A percentile compares a stretch with the other conserved stretches of the same genome.
Conservation (phyloP, 2,113 vertebrate genomes). For the Tympanuchus pallidicinctus region DNA sequence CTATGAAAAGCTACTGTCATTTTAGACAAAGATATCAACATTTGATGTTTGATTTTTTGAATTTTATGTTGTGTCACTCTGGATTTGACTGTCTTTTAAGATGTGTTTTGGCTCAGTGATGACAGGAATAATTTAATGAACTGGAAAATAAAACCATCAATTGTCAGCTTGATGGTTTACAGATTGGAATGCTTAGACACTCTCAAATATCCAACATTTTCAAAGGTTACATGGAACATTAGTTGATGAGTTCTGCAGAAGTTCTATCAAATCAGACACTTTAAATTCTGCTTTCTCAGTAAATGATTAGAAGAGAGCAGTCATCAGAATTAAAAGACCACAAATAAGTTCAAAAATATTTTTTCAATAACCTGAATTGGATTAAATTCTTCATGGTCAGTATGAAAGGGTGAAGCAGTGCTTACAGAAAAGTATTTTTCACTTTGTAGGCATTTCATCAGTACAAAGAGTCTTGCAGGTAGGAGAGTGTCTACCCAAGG, state of each 20-base stretch:
- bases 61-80: not conserved
- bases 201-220: not conserved
- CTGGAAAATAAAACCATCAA: slow-evolving; percentile 22
- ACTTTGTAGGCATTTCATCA: not conserved
- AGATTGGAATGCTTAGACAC: not conserved
- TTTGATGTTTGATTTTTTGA: not conserved
- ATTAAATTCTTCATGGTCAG: not conserved
- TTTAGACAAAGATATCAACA: not conserved
- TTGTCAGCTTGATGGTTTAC: not conserved
- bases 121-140: not conserved
- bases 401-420: not conserved
- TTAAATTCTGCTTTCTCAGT: not conserved
- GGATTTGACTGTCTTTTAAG: not conserved
- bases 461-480: not conserved
- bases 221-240: not conserved
- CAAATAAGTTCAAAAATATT: not conserved
- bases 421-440: not conserved
- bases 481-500: not conserved
- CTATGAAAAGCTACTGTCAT: not conserved
- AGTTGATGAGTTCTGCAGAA: not conserved
- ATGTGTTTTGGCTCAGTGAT: not conserved
- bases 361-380: not conserved
- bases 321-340: not conserved
- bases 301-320: not conserved
- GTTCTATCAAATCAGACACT: not conserved